Conservation (phyloP, 53 echinoderm and acorn worm genomes). For the Paracentrotus lividus region DNA sequence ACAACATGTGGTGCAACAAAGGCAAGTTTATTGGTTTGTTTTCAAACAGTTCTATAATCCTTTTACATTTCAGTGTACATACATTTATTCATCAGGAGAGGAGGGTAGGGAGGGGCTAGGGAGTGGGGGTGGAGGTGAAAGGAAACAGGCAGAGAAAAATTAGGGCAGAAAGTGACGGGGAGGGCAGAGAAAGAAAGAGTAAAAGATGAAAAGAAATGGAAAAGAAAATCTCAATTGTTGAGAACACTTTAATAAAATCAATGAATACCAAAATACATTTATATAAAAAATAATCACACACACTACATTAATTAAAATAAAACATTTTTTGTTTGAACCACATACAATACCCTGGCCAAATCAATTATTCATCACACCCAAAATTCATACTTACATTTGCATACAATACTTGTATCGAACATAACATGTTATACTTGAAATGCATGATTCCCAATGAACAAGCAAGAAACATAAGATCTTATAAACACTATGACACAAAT, state of each 20-base stretch:
- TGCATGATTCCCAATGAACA: too few species aligned
- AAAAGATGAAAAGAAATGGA: background rate
- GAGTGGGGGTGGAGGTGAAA: background rate
- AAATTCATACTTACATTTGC: background rate
- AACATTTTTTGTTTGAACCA: background rate
- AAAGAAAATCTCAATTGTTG: too few species aligned
- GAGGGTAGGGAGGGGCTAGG: background rate
- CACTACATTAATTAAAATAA: background rate
- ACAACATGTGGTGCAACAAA: background rate
- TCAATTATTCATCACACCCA: background rate
- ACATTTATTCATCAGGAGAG: background rate
- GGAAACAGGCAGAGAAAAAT: background rate
- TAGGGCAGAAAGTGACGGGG: too few species aligned
- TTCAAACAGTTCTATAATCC: background rate
- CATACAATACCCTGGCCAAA: background rate
- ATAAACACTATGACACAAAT: too few species aligned
- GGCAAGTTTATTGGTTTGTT: constrained; percentile 1
- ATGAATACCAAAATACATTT: too few species aligned
- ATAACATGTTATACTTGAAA: background rate
- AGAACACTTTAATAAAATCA: too few species aligned
- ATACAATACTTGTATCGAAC: background rate
- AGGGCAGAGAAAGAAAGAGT: background rate
- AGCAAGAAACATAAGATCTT: too few species aligned
- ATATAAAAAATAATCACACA: too few species aligned
- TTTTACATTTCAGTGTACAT: background rate